Evolutionary conservation across 2,888 invertebrate species (phyloP).

Genomic region (Ditylenchus weischeri): DNA sequence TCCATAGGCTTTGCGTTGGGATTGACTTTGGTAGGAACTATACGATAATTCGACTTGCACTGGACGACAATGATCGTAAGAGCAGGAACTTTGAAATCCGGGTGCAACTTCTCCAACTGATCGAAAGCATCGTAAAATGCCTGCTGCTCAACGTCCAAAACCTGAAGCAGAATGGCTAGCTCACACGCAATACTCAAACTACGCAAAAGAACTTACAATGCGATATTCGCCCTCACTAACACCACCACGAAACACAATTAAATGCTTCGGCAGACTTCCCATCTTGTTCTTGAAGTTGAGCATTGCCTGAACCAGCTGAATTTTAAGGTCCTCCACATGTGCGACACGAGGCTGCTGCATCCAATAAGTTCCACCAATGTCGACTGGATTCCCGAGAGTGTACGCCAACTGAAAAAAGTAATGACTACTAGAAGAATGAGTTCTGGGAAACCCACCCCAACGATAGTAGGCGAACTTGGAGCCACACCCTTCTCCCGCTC

Average conservation of each 20-base stretch:
- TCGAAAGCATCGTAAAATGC: slow-evolving; percentile 17
- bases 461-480: slow-evolving; percentile 34
- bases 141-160: slow-evolving; percentile 20
- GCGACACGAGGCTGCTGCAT: slow-evolving; percentile 28
- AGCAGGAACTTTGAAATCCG: slow-evolving; percentile 18
- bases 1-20: slow-evolving; percentile 6
- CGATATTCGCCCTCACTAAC: slow-evolving; percentile 39
- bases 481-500: slow-evolving; percentile 28
- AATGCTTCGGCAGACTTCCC: slow-evolving; percentile 29
- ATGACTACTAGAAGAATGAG: too few species aligned
- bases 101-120: slow-evolving; percentile 6
- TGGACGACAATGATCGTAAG: slow-evolving; percentile 36
- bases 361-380: slow-evolving; percentile 31
- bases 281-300: slow-evolving; percentile 11
- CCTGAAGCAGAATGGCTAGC: slow-evolving; percentile 18
- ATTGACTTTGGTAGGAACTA: slow-evolving; percentile 21
- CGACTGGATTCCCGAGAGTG: slow-evolving; percentile 17
- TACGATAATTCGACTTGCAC: slow-evolving; percentile 36
- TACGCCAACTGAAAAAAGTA: slow-evolving; percentile 28
- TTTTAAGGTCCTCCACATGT: slow-evolving; percentile 5
- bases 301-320: slow-evolving; percentile 22
- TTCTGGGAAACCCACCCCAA: slow-evolving; percentile 32
- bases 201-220: neutral
- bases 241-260: slow-evolving; percentile 41
- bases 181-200: neutral